Conservation (phyloP, 2,888 invertebrate genomes). For the Nemotelus pantherinus region DNA sequence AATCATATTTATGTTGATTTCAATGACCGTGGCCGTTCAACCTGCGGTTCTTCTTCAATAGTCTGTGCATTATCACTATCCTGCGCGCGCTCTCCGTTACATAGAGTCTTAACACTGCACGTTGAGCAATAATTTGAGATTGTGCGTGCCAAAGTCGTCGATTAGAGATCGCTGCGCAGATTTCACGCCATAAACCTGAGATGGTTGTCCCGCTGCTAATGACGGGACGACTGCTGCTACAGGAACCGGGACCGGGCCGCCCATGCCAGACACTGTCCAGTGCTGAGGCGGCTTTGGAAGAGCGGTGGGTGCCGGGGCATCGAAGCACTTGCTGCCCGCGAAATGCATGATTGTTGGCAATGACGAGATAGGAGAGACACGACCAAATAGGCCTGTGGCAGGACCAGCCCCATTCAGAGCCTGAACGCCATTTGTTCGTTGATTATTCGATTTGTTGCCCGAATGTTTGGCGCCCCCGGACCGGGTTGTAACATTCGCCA, state of each 20-base stretch:
- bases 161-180: conserved; percentile 62
- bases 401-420: conserved; percentile 44
- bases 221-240: background rate
- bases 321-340: conserved; percentile 85
- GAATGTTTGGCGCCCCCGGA: conserved; percentile 41
- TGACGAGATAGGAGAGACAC: conserved; percentile 34
- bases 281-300: conserved; percentile 83
- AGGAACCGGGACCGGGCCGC: conserved; percentile 55
- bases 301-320: conserved; percentile 80
- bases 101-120: conserved; percentile 66
- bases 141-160: conserved; percentile 68
- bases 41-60: background rate
- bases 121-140: conserved; percentile 73
- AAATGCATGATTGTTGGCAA: conserved; percentile 60
- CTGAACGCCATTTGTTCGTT: conserved; percentile 47
- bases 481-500: conserved; percentile 31
- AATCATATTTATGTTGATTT: conserved; percentile 1
- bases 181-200: conserved; percentile 50
- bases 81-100: background rate
- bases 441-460: conserved; percentile 43
- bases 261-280: conserved; percentile 69
- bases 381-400: conserved; percentile 23
- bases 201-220: conserved; percentile 57
- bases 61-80: conserved; percentile 11
- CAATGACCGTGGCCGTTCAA: background rate